Percentiles rank a stretch among this genome's conserved stretches.
phyloP scores from a whole-genome alignment of 2,888 invertebrate species.

The Drepanosiphum platanoidis region DNA sequence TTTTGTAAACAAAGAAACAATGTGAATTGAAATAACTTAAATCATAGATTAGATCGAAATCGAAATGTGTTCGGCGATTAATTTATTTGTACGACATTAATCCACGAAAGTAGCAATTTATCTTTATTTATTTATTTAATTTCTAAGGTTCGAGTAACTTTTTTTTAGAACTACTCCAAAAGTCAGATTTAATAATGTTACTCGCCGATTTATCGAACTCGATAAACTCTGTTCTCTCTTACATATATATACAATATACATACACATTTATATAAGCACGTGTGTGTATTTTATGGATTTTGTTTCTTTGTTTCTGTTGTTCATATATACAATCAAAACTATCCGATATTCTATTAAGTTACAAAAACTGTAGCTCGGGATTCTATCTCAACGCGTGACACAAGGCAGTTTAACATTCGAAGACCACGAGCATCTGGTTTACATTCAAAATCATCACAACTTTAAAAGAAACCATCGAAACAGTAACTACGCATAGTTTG shows the following conservation, averaged over 20 bases:
- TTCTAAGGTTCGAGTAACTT: not conserved
- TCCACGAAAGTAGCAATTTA: not conserved
- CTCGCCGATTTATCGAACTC: not conserved
- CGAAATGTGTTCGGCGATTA: too few relatives aligned
- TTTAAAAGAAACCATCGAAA: too few relatives aligned
- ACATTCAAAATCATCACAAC: too few relatives aligned
- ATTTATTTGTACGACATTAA: too few relatives aligned
- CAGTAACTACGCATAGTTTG: too few relatives aligned
- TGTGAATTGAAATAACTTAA: too few relatives aligned
- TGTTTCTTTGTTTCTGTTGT: slow-evolving; percentile 10
- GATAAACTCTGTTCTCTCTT: not conserved
- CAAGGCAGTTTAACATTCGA: too few relatives aligned
- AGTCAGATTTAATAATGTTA: not conserved
- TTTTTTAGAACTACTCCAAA: not conserved
- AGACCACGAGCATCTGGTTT: too few relatives aligned
- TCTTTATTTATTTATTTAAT: not conserved
- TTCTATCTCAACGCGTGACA: not conserved
- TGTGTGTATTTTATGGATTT: not conserved
- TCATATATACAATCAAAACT: not conserved
- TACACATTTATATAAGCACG: not conserved
- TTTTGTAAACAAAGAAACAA: too few relatives aligned
- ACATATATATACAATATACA: not conserved
- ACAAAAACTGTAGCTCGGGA: not conserved
- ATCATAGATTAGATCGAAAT: too few relatives aligned
- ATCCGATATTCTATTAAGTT: not conserved